A percentile compares a stretch with the other conserved stretches of the same genome.
phyloP scores from a whole-genome alignment of 1,140 invertebrate species.

The Danaus melanippus region DNA sequence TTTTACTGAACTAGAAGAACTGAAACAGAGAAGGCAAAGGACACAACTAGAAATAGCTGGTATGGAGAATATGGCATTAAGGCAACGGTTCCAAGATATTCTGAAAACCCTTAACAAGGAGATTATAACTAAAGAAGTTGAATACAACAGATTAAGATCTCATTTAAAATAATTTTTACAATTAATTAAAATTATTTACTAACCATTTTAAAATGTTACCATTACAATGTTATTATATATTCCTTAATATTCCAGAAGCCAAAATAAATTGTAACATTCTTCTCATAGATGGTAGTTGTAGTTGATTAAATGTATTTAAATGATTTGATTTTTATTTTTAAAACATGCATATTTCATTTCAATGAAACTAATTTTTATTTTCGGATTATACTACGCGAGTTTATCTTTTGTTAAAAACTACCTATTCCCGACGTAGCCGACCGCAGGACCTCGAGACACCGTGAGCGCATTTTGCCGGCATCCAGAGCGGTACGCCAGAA shows the following conservation, averaged over 20 bases:
- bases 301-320: too few species aligned
- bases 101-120: conserved; percentile 84
- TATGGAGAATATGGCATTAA: conserved; percentile 88
- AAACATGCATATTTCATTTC: too few species aligned
- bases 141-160: conserved; percentile 56
- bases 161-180: conserved; percentile 10
- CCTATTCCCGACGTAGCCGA: too few species aligned
- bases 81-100: conserved; percentile 86
- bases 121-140: conserved; percentile 85
- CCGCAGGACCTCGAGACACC: too few species aligned
- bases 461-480: too few species aligned
- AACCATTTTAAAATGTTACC: not conserved
- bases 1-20: conserved; percentile 77
- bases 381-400: too few species aligned
- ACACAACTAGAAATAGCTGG: conserved; percentile 88
- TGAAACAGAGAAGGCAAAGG: conserved; percentile 80
- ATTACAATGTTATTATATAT: conserved; percentile 1
- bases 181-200: conserved; percentile 1
- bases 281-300: too few species aligned
- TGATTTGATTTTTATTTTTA: too few species aligned
- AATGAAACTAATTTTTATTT: too few species aligned
- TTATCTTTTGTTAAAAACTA: too few species aligned
- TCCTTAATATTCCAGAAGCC: not conserved
- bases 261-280: not conserved
- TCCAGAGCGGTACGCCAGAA: too few species aligned